A percentile compares a stretch with the other conserved stretches of the same genome.
phyloP scores from a whole-genome alignment of 1,140 invertebrate genomes.

The Mycetomoellerius zeteki region DNA sequence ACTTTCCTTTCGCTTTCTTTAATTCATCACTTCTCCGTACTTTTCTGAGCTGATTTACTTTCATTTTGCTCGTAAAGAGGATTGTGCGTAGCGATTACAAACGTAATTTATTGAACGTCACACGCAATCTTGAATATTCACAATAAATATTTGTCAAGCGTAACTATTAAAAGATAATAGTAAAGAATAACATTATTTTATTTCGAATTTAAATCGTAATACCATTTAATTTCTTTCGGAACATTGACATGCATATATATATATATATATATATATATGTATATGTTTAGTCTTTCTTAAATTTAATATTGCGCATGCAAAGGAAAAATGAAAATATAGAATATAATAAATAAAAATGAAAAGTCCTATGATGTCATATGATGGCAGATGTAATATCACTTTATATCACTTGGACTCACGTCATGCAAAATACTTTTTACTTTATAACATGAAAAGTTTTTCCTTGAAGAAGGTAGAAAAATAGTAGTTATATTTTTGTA shows the following conservation, averaged over 20 bases:
- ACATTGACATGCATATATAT: background rate
- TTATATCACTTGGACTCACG: background rate
- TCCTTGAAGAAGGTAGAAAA: background rate
- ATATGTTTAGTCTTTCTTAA: background rate
- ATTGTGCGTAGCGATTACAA: constrained; percentile 3
- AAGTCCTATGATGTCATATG: background rate
- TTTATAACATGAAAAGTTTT: background rate
- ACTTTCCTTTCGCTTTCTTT: constrained; percentile 44
- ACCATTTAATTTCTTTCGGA: background rate
- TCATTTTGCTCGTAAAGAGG: constrained; percentile 25
- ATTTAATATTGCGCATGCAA: background rate
- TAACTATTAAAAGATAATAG: constrained; percentile 18
- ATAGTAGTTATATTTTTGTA: background rate
- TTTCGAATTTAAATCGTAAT: background rate
- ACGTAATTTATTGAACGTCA: constrained; percentile 30
- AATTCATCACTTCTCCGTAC: constrained; percentile 31
- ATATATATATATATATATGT: background rate
- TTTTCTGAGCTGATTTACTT: constrained; percentile 11
- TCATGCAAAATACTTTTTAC: background rate
- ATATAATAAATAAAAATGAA: background rate
- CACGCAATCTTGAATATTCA: constrained; percentile 28
- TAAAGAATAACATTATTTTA: background rate
- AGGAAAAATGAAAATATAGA: background rate
- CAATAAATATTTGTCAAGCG: background rate
- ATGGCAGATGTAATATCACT: background rate